Evolutionary conservation across 37 sponge, comb jelly and placozoan species (phyloP), one percentile per base, ranked within the genome.

Genomic region (Geodia barretti): DNA sequence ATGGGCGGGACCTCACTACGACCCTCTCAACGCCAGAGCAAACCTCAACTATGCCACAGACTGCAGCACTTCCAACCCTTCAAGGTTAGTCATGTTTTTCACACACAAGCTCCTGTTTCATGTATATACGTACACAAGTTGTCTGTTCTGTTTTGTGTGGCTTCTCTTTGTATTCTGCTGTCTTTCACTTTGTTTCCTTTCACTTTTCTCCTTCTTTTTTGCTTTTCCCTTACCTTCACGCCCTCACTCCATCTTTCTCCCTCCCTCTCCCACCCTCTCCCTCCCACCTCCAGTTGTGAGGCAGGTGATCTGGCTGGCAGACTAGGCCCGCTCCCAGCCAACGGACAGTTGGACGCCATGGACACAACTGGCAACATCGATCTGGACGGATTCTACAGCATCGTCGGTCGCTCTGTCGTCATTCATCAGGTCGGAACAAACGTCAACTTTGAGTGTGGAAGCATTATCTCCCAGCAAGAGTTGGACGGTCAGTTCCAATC

Each of bases 231-330:
- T 47, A 7, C 54, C 14, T 7, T 17, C 11, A 17, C 7, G 54
- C 14, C 7, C 14, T 47, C 54, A 47, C 14, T 30, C 37, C 24
- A 33, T 37, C 65, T 64, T 33, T 29, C 68, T 3, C 34, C 33
- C 68, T 33, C 68, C 30, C 34, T 33, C 68, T 20, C 31, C 30
- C 33, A 25, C 68, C 30, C 68, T 1, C 34, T 33, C 68, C 29
- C 30, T 64, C 28, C 21, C 31, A 8, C 37, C 2, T 24, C 4
- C 64, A 83, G 83, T 29, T 89, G 90, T 89, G 90, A 84, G 33
- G 75, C 68, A 39, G 90, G 90, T 39, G 90, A 89, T 62, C 70
- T 89, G 11, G 58, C 71, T 60, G 90, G 90, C 4, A 89, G 83
- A 39, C 72, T 89, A 59, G 90, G 85, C 64, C 75, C 69, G 0